Base-by-base conservation (phyloP, 1,140 invertebrate species). In the Leptinotarsa texana region DNA sequence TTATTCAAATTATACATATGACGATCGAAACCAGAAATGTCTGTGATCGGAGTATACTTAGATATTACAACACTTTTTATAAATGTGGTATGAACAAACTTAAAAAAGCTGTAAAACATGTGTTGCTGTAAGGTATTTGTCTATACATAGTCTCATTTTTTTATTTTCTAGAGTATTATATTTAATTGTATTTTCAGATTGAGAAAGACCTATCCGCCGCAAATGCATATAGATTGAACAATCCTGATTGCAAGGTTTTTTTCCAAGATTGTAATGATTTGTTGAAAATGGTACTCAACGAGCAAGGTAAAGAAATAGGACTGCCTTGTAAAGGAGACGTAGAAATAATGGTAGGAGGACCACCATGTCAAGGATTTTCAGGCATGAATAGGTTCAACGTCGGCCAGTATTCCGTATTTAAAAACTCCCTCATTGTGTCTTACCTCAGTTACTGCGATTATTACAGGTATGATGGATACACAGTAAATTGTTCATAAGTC, bases 351-450 rank as follows among this genome's bases (percentile, higher is more conserved):
- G 94, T 94, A 83, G 95, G 95, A 51, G 95, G 95, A 8, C 95
- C 95, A n/a, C 95, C 95, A 2, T 97, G 95, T 84, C 95, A 97
- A 86, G 95, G 95, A 0, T 97, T 96, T 84, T 95, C 93, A 76
- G 93, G 93, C 27, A 95, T 96, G 94, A 96, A 96, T 86, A 87
- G 94, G 21, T 96, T 96, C 83, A 96, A 94, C 85, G 92, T 90
- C 0, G 85, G 94, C n/a, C 92, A 96, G 79, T 96, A 96, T 85
- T 96, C 94, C 1, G 87, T 91, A 33, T 96, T 96, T 79, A 96
- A 96, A 88, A 96, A 96, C 84, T 96, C 95, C 0, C 85, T 96
- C 2, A 91, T 96, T 18, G 92, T 92, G 0, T 92, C 94, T 0
- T 96, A 91, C 82, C 86, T 96, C 3, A 94, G 94, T 24, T 96